Conservation (phyloP, 2,888 invertebrate genomes). For the Tenthredo livida region DNA sequence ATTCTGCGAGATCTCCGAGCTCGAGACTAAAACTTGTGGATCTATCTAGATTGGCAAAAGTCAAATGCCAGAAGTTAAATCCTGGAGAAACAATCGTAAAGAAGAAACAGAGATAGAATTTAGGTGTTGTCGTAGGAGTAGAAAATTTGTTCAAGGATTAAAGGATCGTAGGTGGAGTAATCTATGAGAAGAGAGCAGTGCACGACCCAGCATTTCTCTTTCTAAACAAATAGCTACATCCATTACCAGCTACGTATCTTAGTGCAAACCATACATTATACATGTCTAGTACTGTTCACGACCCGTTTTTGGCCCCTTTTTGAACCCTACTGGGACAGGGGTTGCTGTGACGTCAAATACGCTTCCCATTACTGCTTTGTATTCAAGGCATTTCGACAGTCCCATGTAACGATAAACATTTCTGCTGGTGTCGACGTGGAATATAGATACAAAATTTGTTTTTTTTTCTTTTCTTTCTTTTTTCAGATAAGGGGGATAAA, state of each 20-base stretch:
- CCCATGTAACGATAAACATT: conserved; percentile 29
- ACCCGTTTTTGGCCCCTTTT: neutral
- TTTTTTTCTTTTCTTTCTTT: neutral
- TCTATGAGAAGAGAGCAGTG: neutral
- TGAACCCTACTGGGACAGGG: neutral
- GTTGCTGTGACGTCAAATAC: conserved; percentile 3
- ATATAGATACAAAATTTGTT: conserved; percentile 19
- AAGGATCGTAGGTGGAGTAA: neutral
- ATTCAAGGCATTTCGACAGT: conserved; percentile 17
- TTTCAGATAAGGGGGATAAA: neutral
- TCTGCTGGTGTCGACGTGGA: conserved; percentile 12
- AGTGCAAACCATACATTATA: neutral
- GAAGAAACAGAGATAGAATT: neutral
- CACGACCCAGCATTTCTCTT: neutral
- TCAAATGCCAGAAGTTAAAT: neutral
- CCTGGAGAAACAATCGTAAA: neutral
- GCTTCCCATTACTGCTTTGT: conserved; percentile 8
- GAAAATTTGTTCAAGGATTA: neutral
- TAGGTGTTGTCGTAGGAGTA: neutral
- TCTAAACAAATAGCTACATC: conserved; percentile 7
- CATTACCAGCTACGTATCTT: neutral
- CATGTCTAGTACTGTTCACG: conserved; percentile 3
- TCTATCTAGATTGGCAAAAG: neutral
- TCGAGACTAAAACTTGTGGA: neutral
- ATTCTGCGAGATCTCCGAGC: neutral